Base-by-base conservation (phyloP, 2,797 vertebrate genomes). In the Melopsittacus undulatus region DNA sequence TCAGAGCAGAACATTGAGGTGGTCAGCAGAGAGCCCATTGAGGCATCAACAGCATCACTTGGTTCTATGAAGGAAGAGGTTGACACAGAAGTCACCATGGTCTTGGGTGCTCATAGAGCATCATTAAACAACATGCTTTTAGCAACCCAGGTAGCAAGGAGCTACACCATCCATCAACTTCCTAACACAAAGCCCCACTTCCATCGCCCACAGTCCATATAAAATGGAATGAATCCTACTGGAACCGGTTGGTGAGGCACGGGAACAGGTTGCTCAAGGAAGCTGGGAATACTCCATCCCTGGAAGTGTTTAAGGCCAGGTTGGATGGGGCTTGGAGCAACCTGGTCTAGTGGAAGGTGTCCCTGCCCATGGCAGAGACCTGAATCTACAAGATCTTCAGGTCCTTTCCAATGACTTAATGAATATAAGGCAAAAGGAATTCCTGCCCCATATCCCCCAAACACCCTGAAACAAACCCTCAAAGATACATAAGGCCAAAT, bases 131-230 rank as follows among this genome's bases (percentile, higher is more conserved):
- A 68, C 48, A 27, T 3, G 4, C 5, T 84, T 73, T 62, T 26
- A 56, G 51, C 34, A 49, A 13, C 29, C 52, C 5, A 3, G 43
- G 57, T 5, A 29, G 38, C 3, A 66, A 34, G 4, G 32, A 69
- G 34, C 15, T 66, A 13, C 36, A 40, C 32, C 49, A 59, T 6
- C 0, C 0, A n/a, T 13, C 38, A 45, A 5, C 29, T 20, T 38
- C 56, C 38, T 26, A n/a, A 27, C 3, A 48, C 0, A 18, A 4
- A 54, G 2, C 4, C 4, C 14, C 46, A 5, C 23, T 30, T 43
- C 51, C 32, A 30, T 18, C 10, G 0, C 23, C 24, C 34, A 7
- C 14, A 6, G 10, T n/a, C 42, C 5, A 5, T n/a, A 57, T 42
- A 27, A 57, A 59, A 63, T 2, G 4, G n/a, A 66, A 46, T 78